phyloP scores from a whole-genome alignment of 23 tunicate species.

The Ciona savignyi region DNA sequence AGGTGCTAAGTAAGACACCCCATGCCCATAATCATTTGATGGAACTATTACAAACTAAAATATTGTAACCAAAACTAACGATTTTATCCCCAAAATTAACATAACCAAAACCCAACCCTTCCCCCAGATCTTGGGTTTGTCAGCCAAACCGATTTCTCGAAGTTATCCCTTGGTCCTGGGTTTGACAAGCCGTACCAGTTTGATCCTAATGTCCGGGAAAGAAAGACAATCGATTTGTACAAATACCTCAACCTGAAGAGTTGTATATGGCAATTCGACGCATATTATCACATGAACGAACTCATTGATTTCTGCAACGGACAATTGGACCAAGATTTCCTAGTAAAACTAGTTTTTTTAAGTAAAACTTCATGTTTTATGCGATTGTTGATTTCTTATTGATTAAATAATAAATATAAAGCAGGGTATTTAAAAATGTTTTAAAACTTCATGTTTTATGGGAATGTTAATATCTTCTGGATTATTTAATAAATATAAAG shows the following conservation, averaged over 20 bases:
- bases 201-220: slow-evolving; percentile 82
- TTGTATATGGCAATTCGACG: slow-evolving; percentile 96
- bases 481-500: too few species aligned
- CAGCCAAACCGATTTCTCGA: slow-evolving; percentile 78
- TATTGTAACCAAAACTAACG: slow-evolving; percentile 4
- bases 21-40: too few species aligned
- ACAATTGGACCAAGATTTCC: slow-evolving; percentile 61
- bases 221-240: slow-evolving; percentile 82
- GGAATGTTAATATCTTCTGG: neutral
- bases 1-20: too few species aligned
- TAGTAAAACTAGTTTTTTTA: slow-evolving; percentile 18
- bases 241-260: slow-evolving; percentile 94
- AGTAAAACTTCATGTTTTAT: neutral
- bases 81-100: neutral
- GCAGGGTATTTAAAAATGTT: too few species aligned
- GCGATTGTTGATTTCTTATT: neutral
- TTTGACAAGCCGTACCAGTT: slow-evolving; percentile 98
- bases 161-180: slow-evolving; percentile 77
- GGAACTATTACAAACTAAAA: too few species aligned
- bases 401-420: too few species aligned
- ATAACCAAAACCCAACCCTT: neutral
- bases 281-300: slow-evolving; percentile 90
- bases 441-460: neutral
- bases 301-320: slow-evolving; percentile 87
- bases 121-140: slow-evolving; percentile 77